Evolutionary conservation across 2,113 vertebrate genomes (phyloP).

Genomic region (Cisticola juncidis): DNA sequence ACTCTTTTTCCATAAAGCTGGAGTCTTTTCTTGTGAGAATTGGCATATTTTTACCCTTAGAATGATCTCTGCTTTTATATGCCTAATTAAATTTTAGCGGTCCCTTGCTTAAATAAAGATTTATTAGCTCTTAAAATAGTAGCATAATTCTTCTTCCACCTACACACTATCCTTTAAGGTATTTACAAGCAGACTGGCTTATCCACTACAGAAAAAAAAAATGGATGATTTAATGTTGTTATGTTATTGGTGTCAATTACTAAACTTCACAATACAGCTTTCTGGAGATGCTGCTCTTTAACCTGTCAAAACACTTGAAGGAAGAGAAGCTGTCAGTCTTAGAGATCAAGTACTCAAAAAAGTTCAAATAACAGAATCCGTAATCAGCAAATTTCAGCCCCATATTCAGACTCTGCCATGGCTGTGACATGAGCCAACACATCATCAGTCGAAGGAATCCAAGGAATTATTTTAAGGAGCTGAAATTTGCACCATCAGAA

Average conservation of each 20-base stretch:
- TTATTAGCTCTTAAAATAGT: constrained; percentile 81
- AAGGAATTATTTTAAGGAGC: not conserved
- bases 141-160: constrained; percentile 80
- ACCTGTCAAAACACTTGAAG: constrained; percentile 39
- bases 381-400: not conserved
- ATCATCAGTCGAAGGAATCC: not conserved
- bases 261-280: constrained; percentile 64
- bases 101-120: constrained; percentile 82
- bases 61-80: constrained; percentile 81
- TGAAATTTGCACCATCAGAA: not conserved
- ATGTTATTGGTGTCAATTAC: constrained; percentile 71
- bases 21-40: constrained; percentile 72
- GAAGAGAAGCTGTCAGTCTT: constrained; percentile 36
- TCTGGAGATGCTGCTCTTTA: constrained; percentile 55
- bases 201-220: constrained; percentile 8
- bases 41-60: constrained; percentile 74
- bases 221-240: constrained; percentile 67
- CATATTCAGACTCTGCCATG: not conserved
- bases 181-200: constrained; percentile 78
- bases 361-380: not conserved
- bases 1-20: constrained; percentile 56
- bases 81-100: constrained; percentile 82
- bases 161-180: constrained; percentile 71
- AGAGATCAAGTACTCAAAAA: not conserved
- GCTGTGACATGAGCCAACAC: not conserved